phyloP scores from a whole-genome alignment of 2,113 vertebrate genomes.

The Zosterops pallidus region DNA sequence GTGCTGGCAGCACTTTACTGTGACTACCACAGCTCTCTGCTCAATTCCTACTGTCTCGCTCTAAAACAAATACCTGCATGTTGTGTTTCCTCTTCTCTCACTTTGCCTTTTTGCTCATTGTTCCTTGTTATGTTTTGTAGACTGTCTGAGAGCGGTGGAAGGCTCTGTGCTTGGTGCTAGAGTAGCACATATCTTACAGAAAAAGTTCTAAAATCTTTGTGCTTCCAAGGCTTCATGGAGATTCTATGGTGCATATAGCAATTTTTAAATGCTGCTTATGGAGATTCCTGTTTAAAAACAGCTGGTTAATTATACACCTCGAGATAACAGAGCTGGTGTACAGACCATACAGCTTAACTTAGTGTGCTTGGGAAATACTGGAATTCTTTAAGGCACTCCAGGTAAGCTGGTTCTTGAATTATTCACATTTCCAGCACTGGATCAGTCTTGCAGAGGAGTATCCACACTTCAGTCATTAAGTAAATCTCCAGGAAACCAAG shows the following conservation, averaged over 20 bases:
- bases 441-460: background rate
- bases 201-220: background rate
- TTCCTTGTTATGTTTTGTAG: background rate
- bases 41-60: background rate
- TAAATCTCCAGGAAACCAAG: background rate
- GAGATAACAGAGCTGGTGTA: background rate
- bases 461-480: background rate
- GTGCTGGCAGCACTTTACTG: background rate
- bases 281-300: background rate
- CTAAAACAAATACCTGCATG: background rate
- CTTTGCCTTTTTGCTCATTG: background rate
- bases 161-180: background rate
- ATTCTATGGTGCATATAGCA: background rate
- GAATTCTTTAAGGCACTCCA: rapidly evolving
- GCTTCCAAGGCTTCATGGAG: background rate
- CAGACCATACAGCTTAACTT: background rate
- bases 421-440: background rate
- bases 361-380: background rate
- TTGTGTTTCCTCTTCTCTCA: background rate
- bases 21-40: background rate
- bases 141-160: background rate
- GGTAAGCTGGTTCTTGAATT: background rate
- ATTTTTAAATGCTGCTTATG: background rate
- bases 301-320: background rate
- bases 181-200: background rate